phyloP scores from a whole-genome alignment of 2,797 vertebrate genomes.

The Glossophaga mutica region DNA sequence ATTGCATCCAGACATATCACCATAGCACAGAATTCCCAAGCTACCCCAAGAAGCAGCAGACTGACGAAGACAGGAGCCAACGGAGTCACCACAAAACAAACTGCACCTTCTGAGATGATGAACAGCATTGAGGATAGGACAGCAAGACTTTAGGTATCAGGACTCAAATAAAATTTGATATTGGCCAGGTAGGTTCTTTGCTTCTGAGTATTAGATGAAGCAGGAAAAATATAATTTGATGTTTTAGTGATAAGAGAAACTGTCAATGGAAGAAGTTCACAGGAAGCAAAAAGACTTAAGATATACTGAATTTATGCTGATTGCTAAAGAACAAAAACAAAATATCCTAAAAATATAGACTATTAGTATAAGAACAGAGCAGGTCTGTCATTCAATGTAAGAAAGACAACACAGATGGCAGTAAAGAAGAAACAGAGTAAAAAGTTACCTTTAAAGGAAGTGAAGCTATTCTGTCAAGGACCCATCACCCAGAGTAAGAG shows the following conservation, averaged over 20 bases:
- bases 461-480: constrained; percentile 65
- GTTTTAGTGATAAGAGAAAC: constrained; percentile 48
- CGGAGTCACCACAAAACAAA: constrained; percentile 71
- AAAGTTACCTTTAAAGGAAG: constrained; percentile 68
- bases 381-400: constrained; percentile 28
- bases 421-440: constrained; percentile 73
- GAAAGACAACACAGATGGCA: constrained; percentile 61
- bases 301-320: constrained; percentile 26
- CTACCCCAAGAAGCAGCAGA: constrained; percentile 81
- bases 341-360: constrained; percentile 64
- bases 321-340: constrained; percentile 37
- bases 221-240: constrained; percentile 2
- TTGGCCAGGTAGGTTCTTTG: constrained; percentile 51
- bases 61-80: constrained; percentile 76
- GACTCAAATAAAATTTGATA: not conserved
- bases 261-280: constrained; percentile 16
- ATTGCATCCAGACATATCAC: constrained; percentile 80
- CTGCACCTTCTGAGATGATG: constrained; percentile 68
- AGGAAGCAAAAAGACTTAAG: constrained; percentile 27
- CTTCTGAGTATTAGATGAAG: constrained; percentile 46
- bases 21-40: constrained; percentile 77
- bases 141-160: constrained; percentile 48
- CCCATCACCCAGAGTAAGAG: constrained; percentile 82
- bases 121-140: constrained; percentile 70
- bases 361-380: constrained; percentile 73